Base-by-base conservation (phyloP, 2,888 invertebrate genomes). In the Noctua pronuba region DNA sequence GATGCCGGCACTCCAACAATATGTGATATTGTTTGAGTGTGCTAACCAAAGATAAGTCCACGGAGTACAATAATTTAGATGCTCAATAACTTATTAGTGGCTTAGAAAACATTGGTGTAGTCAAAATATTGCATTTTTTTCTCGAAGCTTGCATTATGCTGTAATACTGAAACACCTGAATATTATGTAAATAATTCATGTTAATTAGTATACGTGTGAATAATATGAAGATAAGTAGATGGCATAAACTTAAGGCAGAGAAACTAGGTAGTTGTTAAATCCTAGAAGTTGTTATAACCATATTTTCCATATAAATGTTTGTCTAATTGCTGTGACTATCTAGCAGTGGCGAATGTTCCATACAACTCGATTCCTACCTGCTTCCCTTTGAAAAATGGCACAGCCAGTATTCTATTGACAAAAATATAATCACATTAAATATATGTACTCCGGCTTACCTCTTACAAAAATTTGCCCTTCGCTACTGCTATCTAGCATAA, bases 21-120 rank as follows among this genome's bases (percentile, higher is more conserved):
- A 90, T 95, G 90, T 93, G 96, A 96, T 92, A 94, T 96, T 94
- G 96, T 96, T 92, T 96, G 95, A 96, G 96, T 94, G 95, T 93
- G 77, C 62, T 74, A 52, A 88, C 88, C 88, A 90, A 91, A 91
- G 90, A 73, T 82, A 78, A 73, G 72, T 71, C 38, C 35, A 73
- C n/a, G 10, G 67, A 69, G 46, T 73, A 49, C 64, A 83, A 52
- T 73, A 10, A 67, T 46, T 66, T 62, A 49, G 38, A 21, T 84
- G 72, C 69, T 58, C 44, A 71, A 77, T 44, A 60, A 76, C 21
- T 71, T 46, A 55, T 21, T 3, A 41, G 11, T 44, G 31, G 52
- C 58, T 52, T 73, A 28, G 28, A 73, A 73, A 60, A 46, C n/a
- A 13, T 62, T 73, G 21, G n/a, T 68, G 46, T 75, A 46, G 52